Base-by-base conservation (phyloP, 2,888 invertebrate species). In the Deilephila elpenor region DNA sequence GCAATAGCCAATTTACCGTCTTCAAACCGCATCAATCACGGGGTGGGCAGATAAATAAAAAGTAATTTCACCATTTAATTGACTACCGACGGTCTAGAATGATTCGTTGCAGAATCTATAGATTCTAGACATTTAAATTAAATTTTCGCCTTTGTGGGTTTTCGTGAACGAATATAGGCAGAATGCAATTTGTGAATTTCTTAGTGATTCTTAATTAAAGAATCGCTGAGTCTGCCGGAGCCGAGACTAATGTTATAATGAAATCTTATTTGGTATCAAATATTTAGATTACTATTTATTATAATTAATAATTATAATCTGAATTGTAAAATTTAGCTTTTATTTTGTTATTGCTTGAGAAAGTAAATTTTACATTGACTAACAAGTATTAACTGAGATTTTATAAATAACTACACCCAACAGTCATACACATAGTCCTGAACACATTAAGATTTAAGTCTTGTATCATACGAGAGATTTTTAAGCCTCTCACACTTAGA, bases 41-140 rank as follows among this genome's bases (percentile, higher is more conserved):
- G 67, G 44, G 67, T 67, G 25, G 67, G 51, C 51, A 67, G 51
- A 67, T 25, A 51, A 67, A 67, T 67, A 67, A 67, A 67, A 67
- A 67, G 25, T 51, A 67, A 67, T 51, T 67, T 51, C 51, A 20
- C 37, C 34, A 51, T 51, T 51, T 51, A 25, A 17, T 67, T 44
- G 44, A 20, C 67, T 44, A 8, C 11, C 25, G 25, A 14, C 51
- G 67, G 51, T 17, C 51, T 51, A 56, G 67, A 67, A 51, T 67
- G 51, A 51, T 67, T 67, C n/a, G 51, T 11, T 25, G 67, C 25
- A 67, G 25, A 32, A 5, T 51, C 25, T 67, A 44, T 64, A 14
- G 37, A 11, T 14, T 44, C 34, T 44, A 51, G 51, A 25, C 25
- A 29, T 60, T 67, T 25, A 67, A 67, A 67, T 67, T 67, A 14